Evolutionary conservation across 2,888 invertebrate species (phyloP).

Genomic region (Bembecia ichneumoniformis): DNA sequence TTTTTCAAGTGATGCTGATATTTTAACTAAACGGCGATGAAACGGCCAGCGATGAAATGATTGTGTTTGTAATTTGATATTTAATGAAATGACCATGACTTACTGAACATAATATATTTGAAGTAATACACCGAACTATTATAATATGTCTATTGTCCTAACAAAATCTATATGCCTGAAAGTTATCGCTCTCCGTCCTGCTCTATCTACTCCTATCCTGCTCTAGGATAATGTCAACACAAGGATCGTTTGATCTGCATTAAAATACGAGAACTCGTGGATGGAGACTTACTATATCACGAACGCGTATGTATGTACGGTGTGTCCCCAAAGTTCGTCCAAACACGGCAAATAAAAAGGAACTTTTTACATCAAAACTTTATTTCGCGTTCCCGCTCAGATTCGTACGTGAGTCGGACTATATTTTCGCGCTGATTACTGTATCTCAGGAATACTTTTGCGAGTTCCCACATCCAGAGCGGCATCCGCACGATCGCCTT

Average conservation of each 20-base stretch:
- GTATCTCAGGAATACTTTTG: slow-evolving; percentile 25
- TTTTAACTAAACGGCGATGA: too few relatives aligned
- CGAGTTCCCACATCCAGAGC: slow-evolving; percentile 2
- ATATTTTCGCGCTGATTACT: slow-evolving; percentile 59
- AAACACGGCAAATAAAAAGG: slow-evolving; percentile 55
- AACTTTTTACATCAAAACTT: slow-evolving; percentile 75
- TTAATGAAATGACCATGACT: too few relatives aligned
- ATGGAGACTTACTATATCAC: not conserved
- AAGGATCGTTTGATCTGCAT: not conserved
- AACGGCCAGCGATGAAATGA: too few relatives aligned
- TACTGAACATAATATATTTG: too few relatives aligned
- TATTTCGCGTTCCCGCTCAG: slow-evolving; percentile 47
- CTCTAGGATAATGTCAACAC: not conserved
- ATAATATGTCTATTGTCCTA: too few relatives aligned
- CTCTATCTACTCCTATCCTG: not conserved
- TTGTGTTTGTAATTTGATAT: too few relatives aligned
- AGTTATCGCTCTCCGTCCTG: too few relatives aligned
- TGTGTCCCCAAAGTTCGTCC: slow-evolving; percentile 8
- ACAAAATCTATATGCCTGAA: too few relatives aligned
- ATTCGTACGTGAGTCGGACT: slow-evolving; percentile 62
- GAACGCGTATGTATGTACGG: not conserved
- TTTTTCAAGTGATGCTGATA: too few relatives aligned
- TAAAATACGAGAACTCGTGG: not conserved
- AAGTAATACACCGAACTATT: too few relatives aligned
- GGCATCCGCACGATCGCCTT: not conserved